A percentile compares a stretch with the other conserved stretches of the same genome.
phyloP scores from a whole-genome alignment of 2,113 vertebrate genomes.

The Gadus chalcogrammus region DNA sequence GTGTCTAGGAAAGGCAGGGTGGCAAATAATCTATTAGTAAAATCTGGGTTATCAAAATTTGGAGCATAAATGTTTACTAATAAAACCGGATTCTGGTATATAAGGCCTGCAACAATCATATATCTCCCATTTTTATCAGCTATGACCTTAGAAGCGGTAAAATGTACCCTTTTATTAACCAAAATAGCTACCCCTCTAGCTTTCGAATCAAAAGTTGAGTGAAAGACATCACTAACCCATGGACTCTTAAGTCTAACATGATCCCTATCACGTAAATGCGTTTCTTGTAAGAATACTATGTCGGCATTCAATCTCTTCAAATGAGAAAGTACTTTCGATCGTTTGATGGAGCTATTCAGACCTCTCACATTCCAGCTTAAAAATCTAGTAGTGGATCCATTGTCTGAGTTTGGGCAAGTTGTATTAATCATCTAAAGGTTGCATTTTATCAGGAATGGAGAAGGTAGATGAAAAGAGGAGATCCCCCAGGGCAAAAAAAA shows the following conservation, averaged over 20 bases:
- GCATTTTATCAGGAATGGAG: too few species aligned
- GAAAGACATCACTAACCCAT: slow-evolving; percentile 1
- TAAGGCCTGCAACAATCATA: not conserved
- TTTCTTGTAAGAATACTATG: not conserved
- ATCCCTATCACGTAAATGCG: not conserved
- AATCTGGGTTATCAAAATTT: not conserved
- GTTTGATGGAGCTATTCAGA: not conserved
- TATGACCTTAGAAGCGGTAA: not conserved
- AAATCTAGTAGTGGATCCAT: not conserved
- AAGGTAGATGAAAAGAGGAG: too few species aligned
- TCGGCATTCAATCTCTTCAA: not conserved
- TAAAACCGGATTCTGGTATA: not conserved
- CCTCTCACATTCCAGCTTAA: not conserved
- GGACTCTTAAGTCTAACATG: not conserved
- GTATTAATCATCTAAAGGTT: too few species aligned
- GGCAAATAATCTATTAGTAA: not conserved
- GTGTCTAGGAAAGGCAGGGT: not conserved
- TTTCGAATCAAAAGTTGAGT: slow-evolving; percentile 16
- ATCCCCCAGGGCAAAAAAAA: too few species aligned
- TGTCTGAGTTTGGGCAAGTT: not conserved
- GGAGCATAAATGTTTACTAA: slow-evolving; percentile 16
- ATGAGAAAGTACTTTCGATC: not conserved
- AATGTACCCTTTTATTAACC: slow-evolving; percentile 11
- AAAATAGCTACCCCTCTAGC: slow-evolving; percentile 15
- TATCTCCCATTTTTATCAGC: slow-evolving; percentile 7